Conservation (phyloP, 2,113 vertebrate genomes). For the Coreoperca whiteheadi region DNA sequence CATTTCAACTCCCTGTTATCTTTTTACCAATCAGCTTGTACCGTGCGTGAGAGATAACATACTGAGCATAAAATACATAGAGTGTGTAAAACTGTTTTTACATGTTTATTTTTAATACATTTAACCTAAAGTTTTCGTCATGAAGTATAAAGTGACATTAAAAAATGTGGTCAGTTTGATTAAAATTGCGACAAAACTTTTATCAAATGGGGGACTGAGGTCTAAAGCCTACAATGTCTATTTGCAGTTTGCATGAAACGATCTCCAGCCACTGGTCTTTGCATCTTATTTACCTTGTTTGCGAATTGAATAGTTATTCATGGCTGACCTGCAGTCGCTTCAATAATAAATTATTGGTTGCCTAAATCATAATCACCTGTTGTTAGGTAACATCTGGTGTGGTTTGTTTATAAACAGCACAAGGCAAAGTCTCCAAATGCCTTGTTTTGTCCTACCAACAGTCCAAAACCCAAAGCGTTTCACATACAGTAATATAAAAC, state of each 20-base stretch:
- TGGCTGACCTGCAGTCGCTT: neutral
- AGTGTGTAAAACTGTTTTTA: neutral
- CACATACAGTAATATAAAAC: no score
- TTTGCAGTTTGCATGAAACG: neutral
- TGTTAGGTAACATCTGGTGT: neutral
- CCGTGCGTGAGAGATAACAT: slow-evolving; percentile 3
- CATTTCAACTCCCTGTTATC: neutral
- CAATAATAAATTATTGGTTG: neutral
- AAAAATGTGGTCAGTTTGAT: slow-evolving; percentile 11
- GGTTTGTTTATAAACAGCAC: no score
- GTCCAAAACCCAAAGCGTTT: no score
- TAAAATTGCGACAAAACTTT: neutral
- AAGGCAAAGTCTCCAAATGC: no score
- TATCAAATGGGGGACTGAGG: neutral
- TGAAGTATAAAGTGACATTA: neutral
- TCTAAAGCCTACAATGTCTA: neutral
- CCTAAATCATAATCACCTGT: neutral
- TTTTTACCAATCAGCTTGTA: neutral
- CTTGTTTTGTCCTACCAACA: no score
- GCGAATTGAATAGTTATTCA: neutral
- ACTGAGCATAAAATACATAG: neutral
- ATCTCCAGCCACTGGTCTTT: neutral
- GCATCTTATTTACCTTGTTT: neutral
- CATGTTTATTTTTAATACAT: neutral
- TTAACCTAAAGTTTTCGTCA: neutral